Percentiles rank a stretch among this genome's conserved stretches.
These are phyloP conservation scores for Sitobion miscanthi DNA, from an alignment of 1,140 invertebrate species.

Conservation along the genomic window DNA sequence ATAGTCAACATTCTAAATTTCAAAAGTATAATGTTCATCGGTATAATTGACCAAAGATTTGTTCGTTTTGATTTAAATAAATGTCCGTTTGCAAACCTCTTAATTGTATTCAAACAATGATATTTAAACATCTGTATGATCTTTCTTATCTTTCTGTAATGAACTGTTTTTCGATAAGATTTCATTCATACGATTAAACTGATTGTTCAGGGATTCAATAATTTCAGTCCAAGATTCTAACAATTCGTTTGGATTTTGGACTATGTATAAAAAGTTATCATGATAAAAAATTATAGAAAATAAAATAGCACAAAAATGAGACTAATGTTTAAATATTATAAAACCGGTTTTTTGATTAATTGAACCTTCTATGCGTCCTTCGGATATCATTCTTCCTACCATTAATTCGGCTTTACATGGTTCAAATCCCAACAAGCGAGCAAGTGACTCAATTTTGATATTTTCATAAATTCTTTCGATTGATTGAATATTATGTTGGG, in stretches of 20 bases:
- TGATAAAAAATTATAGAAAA: not conserved
- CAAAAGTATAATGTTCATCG: too few species aligned
- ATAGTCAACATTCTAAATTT: too few species aligned
- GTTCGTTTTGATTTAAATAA: too few species aligned
- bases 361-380: constrained; percentile 93
- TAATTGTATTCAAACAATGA: not conserved
- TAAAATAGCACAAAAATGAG: not conserved
- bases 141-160: constrained; percentile 40
- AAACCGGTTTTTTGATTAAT: constrained; percentile 98
- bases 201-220: constrained; percentile 95
- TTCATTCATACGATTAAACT: constrained; percentile 96
- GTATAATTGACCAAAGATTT: too few species aligned
- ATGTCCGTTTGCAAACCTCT: too few species aligned
- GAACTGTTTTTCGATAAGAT: constrained; percentile 76
- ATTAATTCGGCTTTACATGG: constrained; percentile 93
- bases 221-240: constrained; percentile 97
- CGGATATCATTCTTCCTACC: constrained; percentile 98
- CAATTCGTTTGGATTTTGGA: constrained; percentile 72
- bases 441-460: constrained; percentile 95
- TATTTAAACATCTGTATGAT: constrained; percentile 54
- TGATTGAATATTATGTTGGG: constrained; percentile 96
- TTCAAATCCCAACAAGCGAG: constrained; percentile 92
- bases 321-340: constrained; percentile 95
- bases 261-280: constrained; percentile 64
- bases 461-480: constrained; percentile 98